Conservation (phyloP, 2,888 invertebrate species). For the Apodemia mormo region DNA sequence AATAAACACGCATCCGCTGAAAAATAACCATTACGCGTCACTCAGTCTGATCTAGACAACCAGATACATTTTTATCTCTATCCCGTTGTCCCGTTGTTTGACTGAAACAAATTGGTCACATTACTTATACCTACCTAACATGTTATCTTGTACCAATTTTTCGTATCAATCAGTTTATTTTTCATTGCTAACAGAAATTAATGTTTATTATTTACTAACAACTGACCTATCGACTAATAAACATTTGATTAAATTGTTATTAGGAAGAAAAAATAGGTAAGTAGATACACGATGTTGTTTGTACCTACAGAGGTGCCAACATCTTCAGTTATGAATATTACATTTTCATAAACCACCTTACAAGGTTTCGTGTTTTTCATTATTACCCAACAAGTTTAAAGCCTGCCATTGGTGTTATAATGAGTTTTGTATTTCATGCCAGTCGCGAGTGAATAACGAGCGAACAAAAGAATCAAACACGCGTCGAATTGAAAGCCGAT, state of each 20-base stretch:
- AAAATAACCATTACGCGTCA: too few relatives aligned
- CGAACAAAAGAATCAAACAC: constrained; percentile 74
- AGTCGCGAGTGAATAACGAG: constrained; percentile 45
- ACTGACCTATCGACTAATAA: constrained; percentile 4
- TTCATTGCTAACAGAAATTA: background rate
- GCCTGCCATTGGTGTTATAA: constrained; percentile 42
- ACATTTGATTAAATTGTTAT: background rate
- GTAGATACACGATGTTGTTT: background rate
- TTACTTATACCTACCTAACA: background rate
- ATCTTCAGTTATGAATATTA: background rate
- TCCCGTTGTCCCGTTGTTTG: background rate
- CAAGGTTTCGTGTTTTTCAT: constrained; percentile 25
- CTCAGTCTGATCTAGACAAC: too few relatives aligned
- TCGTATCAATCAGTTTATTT: constrained; percentile 9
- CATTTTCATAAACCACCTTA: background rate
- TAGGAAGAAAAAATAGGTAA: background rate
- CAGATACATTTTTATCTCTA: background rate
- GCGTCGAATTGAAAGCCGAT: constrained; percentile 65
- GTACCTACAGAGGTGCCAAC: background rate
- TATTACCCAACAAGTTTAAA: constrained; percentile 37
- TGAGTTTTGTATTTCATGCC: constrained; percentile 61
- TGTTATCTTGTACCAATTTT: constrained; percentile 5
- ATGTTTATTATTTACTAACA: background rate
- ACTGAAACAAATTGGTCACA: background rate
- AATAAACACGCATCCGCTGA: too few relatives aligned